Evolutionary conservation across 2,797 vertebrate genomes (phyloP).

Genomic region (Rhincodon typus): DNA sequence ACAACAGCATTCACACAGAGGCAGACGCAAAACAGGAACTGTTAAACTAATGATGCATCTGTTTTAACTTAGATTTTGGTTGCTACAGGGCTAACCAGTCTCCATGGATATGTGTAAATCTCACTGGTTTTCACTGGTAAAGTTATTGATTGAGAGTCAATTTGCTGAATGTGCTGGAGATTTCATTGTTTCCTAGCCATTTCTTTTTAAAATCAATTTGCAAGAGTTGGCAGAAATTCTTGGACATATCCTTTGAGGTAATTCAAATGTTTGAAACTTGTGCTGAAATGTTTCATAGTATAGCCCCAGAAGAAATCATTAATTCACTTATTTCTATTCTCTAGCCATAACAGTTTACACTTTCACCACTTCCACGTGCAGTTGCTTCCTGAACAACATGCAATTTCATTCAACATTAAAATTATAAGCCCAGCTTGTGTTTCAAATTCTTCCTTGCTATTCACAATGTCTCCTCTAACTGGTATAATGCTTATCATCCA

Average conservation of each 20-base stretch:
- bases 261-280: neutral
- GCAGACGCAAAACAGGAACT: slow-evolving; percentile 8
- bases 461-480: neutral
- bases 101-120: neutral
- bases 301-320: neutral
- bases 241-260: neutral
- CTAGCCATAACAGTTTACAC: neutral
- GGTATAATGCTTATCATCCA: neutral
- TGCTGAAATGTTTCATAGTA: neutral
- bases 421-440: neutral
- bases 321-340: neutral
- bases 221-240: neutral
- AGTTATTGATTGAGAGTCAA: slow-evolving; percentile 3
- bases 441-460: neutral
- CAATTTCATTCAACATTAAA: neutral
- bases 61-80: slow-evolving; percentile 2
- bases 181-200: neutral
- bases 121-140: slow-evolving; percentile 19
- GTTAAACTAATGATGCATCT: slow-evolving; percentile 25
- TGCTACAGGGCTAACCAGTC: neutral
- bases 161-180: neutral
- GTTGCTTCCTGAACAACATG: neutral
- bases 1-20: neutral
- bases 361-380: neutral
- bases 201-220: slow-evolving; percentile 28